phyloP scores from a whole-genome alignment of 2,113 vertebrate genomes.

The Probosciger aterrimus region DNA sequence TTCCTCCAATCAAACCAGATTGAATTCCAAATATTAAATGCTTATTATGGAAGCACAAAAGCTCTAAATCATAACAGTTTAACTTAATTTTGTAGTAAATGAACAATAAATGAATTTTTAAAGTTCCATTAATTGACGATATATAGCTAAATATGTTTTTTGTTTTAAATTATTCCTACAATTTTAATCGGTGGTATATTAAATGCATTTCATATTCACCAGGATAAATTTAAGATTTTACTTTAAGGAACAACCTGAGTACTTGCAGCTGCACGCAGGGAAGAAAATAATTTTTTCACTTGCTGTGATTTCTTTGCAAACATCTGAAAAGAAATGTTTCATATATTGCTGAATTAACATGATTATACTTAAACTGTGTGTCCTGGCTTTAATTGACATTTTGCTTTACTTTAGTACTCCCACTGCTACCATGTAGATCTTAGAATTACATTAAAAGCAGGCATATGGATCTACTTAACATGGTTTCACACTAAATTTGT shows the following conservation, averaged over 20 bases:
- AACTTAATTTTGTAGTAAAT: background rate
- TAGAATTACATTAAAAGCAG: background rate
- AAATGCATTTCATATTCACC: background rate
- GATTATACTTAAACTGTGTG: constrained; percentile 7
- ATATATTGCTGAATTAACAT: constrained; percentile 30
- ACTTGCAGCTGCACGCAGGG: background rate
- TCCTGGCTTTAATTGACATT: constrained; percentile 26
- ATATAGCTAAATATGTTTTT: background rate
- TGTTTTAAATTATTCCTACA: background rate
- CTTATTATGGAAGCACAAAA: background rate
- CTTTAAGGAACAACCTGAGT: background rate
- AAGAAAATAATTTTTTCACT: background rate
- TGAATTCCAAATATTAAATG: background rate
- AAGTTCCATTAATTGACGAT: background rate
- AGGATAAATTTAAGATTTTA: background rate
- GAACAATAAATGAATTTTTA: background rate
- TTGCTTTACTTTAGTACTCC: constrained; percentile 37
- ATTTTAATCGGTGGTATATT: background rate
- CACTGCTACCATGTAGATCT: background rate
- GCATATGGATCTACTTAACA: constrained; percentile 72
- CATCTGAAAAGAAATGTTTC: background rate
- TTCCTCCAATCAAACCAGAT: background rate
- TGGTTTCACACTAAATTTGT: constrained; percentile 71
- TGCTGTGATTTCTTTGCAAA: constrained; percentile 7
- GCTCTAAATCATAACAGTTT: background rate